Conservation (phyloP, 2,888 invertebrate genomes). For the Lymantria dispar region DNA sequence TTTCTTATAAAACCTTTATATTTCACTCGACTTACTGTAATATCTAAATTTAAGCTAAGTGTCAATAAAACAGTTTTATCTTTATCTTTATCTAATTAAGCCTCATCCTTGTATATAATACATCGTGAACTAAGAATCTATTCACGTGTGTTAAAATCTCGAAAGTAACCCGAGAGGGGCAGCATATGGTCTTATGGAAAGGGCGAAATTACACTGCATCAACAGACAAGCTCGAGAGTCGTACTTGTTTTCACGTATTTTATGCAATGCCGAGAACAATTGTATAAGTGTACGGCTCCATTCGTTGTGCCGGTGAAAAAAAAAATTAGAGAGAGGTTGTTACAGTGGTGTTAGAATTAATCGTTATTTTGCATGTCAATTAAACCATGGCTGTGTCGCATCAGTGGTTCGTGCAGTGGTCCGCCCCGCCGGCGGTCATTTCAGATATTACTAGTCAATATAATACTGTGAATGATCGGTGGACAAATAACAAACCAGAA, state of each 20-base stretch:
- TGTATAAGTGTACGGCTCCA: constrained; percentile 26
- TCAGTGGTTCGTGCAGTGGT: constrained; percentile 79
- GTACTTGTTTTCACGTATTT: constrained; percentile 55
- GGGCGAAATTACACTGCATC: constrained; percentile 35
- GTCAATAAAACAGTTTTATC: no score
- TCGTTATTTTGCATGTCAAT: constrained; percentile 33
- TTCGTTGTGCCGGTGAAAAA: constrained; percentile 29
- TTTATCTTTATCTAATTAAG: neutral
- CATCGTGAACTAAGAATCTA: neutral
- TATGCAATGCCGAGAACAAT: constrained; percentile 40
- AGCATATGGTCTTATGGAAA: constrained; percentile 37
- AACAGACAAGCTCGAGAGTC: constrained; percentile 48
- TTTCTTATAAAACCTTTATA: no score
- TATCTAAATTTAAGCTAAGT: no score
- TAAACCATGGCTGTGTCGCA: constrained; percentile 70
- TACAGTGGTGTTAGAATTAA: constrained; percentile 20
- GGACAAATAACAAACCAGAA: constrained; percentile 37
- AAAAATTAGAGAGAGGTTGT: constrained; percentile 33
- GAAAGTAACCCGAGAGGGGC: constrained; percentile 40
- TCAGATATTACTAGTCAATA: constrained; percentile 61
- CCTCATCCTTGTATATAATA: neutral
- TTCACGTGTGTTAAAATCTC: constrained; percentile 11
- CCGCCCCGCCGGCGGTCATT: constrained; percentile 59
- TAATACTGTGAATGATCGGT: constrained; percentile 51
- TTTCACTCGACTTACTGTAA: no score